Percentiles rank a stretch among this genome's conserved stretches.
Evolutionary conservation across 2,113 vertebrate species (phyloP).

Genomic region (Trochalopteron elliotii): DNA sequence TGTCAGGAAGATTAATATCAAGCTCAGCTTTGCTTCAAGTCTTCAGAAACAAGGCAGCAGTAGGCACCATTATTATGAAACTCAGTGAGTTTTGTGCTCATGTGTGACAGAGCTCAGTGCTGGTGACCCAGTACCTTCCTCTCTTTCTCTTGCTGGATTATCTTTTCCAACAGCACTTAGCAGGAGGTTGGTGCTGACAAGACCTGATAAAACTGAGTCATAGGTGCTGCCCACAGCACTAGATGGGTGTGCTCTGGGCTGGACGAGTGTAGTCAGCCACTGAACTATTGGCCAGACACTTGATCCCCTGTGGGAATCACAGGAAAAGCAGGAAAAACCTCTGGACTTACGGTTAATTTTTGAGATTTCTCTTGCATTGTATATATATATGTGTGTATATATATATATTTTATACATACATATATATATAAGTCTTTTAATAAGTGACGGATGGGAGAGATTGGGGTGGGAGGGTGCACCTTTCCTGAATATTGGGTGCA

Average conservation of each 20-base stretch:
- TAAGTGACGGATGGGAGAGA: background rate
- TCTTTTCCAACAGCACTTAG: background rate
- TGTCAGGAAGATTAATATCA: background rate
- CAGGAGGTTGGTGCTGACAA: background rate
- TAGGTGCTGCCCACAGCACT: background rate
- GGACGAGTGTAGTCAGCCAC: background rate
- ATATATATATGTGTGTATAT: background rate
- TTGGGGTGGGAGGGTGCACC: background rate
- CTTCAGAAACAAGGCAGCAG: background rate
- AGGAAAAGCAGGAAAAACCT: background rate
- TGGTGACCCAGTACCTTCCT: background rate
- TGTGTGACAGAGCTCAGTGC: background rate
- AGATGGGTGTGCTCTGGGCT: background rate
- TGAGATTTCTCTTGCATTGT: background rate
- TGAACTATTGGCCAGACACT: background rate
- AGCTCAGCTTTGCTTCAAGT: background rate
- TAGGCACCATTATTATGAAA: background rate
- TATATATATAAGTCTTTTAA: background rate
- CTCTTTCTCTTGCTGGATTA: background rate
- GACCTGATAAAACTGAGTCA: background rate
- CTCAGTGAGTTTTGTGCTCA: background rate
- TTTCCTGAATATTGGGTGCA: fast-evolving
- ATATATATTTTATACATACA: no score
- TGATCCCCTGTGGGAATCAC: background rate
- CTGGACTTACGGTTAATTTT: fast-evolving